Conservation (phyloP, 1,140 invertebrate species). For the Mycetomoellerius zeteki region DNA sequence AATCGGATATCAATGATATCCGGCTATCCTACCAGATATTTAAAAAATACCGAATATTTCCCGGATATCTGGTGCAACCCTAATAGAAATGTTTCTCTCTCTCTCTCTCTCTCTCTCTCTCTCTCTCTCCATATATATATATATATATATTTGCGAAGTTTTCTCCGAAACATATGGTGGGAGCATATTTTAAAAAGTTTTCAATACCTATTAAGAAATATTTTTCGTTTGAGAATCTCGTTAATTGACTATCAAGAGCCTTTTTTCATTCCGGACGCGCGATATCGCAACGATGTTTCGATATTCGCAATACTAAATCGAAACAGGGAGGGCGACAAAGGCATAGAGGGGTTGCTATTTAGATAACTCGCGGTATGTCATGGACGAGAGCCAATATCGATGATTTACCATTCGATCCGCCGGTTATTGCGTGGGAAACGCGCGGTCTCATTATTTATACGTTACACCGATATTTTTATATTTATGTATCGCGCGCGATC, state of each 20-base stretch:
- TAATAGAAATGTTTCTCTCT: not conserved
- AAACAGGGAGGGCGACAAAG: not conserved
- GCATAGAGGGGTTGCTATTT: conserved; percentile 29
- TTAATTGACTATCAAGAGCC: conserved; percentile 10
- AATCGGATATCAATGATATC: no score
- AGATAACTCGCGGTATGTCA: conserved; percentile 61
- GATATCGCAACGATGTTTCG: conserved; percentile 10
- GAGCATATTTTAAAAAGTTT: not conserved
- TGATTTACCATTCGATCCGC: conserved; percentile 80
- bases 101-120: no score
- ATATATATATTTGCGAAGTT: not conserved
- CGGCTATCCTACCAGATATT: no score
- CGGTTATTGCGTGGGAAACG: conserved; percentile 80
- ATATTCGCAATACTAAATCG: conserved; percentile 43
- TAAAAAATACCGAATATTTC: no score
- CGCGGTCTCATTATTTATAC: conserved; percentile 80
- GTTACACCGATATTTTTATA: conserved; percentile 66
- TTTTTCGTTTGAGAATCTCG: not conserved
- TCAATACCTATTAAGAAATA: not conserved
- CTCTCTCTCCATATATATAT: no score
- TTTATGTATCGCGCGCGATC: conserved; percentile 34
- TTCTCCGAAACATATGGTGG: not conserved
- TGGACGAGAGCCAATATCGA: conserved; percentile 79
- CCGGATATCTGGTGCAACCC: no score
- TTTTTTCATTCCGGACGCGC: not conserved